Percentiles rank a stretch among this genome's conserved stretches.
These are phyloP conservation scores for Machimus atricapillus DNA, from an alignment of 2,888 invertebrate genomes.

Conservation along the genomic window DNA sequence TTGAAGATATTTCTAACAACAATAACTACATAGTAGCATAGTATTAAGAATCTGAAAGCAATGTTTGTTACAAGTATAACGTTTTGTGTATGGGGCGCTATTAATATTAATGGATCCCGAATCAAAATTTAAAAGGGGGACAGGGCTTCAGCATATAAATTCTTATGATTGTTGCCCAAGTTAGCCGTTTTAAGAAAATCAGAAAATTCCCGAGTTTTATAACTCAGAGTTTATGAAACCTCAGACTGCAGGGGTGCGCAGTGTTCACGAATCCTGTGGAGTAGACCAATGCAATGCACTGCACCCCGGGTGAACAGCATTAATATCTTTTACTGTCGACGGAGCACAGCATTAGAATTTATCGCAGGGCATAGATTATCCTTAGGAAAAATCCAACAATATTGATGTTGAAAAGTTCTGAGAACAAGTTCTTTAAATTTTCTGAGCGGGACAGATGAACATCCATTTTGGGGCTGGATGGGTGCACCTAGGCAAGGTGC, in stretches of 20 bases:
- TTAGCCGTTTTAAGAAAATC: background rate
- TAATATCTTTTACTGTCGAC: conserved; percentile 19
- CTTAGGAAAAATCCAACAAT: conserved; percentile 13
- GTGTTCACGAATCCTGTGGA: background rate
- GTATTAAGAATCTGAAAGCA: too few species aligned
- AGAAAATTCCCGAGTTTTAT: background rate
- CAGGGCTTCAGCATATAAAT: background rate
- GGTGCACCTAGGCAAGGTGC: background rate
- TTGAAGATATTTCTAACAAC: too few species aligned
- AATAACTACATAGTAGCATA: too few species aligned
- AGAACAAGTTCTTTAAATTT: conserved; percentile 2
- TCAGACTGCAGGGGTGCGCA: background rate
- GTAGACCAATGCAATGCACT: background rate
- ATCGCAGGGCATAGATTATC: conserved; percentile 10
- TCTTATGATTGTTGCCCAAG: background rate
- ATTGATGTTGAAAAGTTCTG: conserved; percentile 21
- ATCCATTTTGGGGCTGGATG: background rate
- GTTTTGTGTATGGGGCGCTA: too few species aligned
- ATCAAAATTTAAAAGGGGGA: too few species aligned
- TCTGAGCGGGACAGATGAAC: background rate
- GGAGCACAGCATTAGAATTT: conserved; percentile 2
- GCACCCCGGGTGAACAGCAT: background rate
- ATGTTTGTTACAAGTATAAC: too few species aligned
- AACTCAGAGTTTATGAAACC: background rate
- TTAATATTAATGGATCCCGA: too few species aligned